Conservation (phyloP, 2,888 invertebrate species). For the Sphaerophoria taeniata region DNA sequence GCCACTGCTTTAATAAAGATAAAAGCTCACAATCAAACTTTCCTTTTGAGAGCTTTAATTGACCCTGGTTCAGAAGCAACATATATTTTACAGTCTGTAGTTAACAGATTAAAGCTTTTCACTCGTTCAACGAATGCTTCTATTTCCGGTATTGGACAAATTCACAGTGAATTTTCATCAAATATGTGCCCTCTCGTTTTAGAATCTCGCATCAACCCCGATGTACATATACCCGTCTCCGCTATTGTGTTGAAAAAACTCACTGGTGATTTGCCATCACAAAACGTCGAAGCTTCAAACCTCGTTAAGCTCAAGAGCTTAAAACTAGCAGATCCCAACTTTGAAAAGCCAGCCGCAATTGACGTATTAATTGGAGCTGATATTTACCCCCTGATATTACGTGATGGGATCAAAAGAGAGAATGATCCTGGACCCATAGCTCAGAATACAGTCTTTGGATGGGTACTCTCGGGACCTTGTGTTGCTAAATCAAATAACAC, state of each 20-base stretch:
- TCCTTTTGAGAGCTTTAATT: slow-evolving; percentile 20
- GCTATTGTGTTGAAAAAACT: slow-evolving; percentile 14
- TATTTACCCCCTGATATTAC: slow-evolving; percentile 17
- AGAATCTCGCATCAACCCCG: slow-evolving; percentile 1
- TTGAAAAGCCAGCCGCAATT: slow-evolving; percentile 18
- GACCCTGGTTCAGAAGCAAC: slow-evolving; percentile 19
- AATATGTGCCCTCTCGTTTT: slow-evolving; percentile 9
- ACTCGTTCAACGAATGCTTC: slow-evolving; percentile 10
- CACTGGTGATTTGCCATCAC: slow-evolving; percentile 28
- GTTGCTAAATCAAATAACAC: not conserved
- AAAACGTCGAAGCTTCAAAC: not conserved
- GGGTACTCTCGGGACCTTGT: slow-evolving; percentile 23
- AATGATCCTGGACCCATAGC: not conserved
- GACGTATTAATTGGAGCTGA: slow-evolving; percentile 34
- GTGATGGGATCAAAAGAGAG: slow-evolving; percentile 9
- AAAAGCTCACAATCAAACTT: slow-evolving; percentile 5
- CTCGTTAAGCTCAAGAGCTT: slow-evolving; percentile 23
- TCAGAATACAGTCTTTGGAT: slow-evolving; percentile 25
- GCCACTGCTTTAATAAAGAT: slow-evolving; percentile 24
- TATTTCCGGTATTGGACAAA: slow-evolving; percentile 25
- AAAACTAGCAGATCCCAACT: slow-evolving; percentile 19
- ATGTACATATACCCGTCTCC: not conserved
- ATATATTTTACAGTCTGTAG: slow-evolving; percentile 27
- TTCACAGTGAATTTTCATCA: slow-evolving; percentile 26
- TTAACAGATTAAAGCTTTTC: slow-evolving; percentile 5